Conservation (phyloP, 2,888 invertebrate species). For the Panzeria rudis region DNA sequence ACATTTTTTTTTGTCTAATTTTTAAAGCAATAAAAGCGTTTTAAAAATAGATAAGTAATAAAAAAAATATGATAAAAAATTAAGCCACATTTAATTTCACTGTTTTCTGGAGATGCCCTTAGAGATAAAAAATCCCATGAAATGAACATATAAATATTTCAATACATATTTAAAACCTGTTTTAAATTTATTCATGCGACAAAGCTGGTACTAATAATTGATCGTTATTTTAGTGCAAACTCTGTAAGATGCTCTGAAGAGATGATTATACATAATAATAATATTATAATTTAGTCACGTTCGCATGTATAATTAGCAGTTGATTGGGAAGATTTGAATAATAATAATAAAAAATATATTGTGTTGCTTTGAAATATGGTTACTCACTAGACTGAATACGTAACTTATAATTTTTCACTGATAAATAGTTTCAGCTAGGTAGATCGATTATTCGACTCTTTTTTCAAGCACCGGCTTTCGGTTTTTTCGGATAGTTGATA, state of each 20-base stretch:
- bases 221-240: not conserved
- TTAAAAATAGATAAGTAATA: too few species aligned
- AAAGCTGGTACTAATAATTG: not conserved
- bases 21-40: too few species aligned
- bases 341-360: not conserved
- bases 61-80: too few species aligned
- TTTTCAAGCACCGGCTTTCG: too few species aligned
- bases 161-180: slow-evolving; percentile 50
- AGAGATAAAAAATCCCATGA: slow-evolving; percentile 1
- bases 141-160: slow-evolving; percentile 3
- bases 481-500: too few species aligned
- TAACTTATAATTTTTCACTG: too few species aligned
- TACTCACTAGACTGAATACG: not conserved
- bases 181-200: slow-evolving; percentile 22
- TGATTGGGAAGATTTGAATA: not conserved
- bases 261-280: not conserved
- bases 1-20: too few species aligned
- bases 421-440: too few species aligned
- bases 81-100: not conserved
- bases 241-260: not conserved
- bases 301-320: not conserved
- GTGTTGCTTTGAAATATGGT: not conserved
- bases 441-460: too few species aligned
- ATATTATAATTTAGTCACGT: slow-evolving; percentile 8
- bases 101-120: not conserved